Evolutionary conservation across 2,797 vertebrate genomes (phyloP).

Genomic region (Neosilurus mollespiculum): DNA sequence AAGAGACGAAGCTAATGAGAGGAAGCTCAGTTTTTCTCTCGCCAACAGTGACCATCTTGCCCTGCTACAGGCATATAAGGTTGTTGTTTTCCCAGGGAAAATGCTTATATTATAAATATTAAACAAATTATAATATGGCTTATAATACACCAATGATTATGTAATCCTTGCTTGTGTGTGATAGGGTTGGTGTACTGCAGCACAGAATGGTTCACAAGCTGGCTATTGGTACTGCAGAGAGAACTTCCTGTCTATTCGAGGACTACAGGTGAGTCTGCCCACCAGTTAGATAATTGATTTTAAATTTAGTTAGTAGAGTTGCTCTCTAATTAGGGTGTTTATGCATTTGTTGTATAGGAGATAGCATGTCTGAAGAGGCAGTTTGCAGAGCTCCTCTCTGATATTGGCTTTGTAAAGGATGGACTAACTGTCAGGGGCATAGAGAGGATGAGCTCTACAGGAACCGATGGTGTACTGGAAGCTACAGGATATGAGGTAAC

Average conservation of each 20-base stretch:
- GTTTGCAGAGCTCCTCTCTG: conserved; percentile 94
- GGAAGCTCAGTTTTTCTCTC: conserved; percentile 87
- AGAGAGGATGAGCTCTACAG: conserved; percentile 82
- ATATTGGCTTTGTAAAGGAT: conserved; percentile 95
- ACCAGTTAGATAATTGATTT: not conserved
- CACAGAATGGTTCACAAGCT: conserved; percentile 77
- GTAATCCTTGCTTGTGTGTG: not conserved
- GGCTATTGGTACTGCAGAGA: conserved; percentile 87
- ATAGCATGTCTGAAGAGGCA: conserved; percentile 95
- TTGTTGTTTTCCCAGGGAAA: conserved; percentile 52
- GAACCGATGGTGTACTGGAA: conserved; percentile 85
- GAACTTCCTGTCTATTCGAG: conserved; percentile 90
- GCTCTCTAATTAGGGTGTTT: not conserved
- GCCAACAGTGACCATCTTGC: conserved; percentile 94
- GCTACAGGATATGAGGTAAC: conserved; percentile 90
- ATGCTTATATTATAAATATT: not conserved
- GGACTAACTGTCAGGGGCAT: conserved; percentile 88
- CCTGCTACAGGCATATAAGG: conserved; percentile 92
- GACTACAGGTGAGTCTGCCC: conserved; percentile 80
- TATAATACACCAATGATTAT: not conserved
- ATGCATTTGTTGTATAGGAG: conserved; percentile 74
- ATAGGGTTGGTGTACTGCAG: conserved; percentile 87
- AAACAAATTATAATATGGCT: not conserved
- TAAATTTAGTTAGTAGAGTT: not conserved
- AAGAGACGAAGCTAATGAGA: conserved; percentile 91